Conservation (phyloP, 2,113 vertebrate genomes). For the Eidolon helvum region DNA sequence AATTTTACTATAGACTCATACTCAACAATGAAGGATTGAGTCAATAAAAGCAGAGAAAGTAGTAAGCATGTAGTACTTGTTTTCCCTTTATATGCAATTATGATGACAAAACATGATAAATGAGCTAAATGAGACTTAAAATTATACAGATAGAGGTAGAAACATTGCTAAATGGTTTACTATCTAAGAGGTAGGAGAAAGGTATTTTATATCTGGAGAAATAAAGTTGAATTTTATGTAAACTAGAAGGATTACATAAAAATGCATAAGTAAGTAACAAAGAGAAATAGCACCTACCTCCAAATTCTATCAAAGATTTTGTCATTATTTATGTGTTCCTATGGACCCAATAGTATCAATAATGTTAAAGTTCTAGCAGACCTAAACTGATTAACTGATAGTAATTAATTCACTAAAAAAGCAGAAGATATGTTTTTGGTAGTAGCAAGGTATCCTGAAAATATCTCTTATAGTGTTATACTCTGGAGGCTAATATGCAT, state of each 20-base stretch:
- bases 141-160: not conserved
- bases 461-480: not conserved
- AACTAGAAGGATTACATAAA: not conserved
- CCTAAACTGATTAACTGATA: not conserved
- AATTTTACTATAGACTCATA: not conserved
- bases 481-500: not conserved
- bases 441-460: not conserved
- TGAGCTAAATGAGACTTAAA: not conserved
- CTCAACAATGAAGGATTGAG: not conserved
- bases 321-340: not conserved
- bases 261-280: not conserved
- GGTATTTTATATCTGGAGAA: not conserved
- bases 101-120: not conserved
- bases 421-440: not conserved
- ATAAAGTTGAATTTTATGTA: not conserved
- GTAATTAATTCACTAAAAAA: not conserved
- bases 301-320: not conserved
- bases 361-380: not conserved
- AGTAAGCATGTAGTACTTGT: not conserved
- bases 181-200: not conserved
- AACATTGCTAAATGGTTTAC: not conserved
- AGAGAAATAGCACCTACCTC: not conserved
- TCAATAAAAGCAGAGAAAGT: not conserved
- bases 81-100: not conserved
- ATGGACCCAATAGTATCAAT: not conserved